Conservation (phyloP, 2,888 invertebrate genomes). For the Drosophila melanosoma region DNA sequence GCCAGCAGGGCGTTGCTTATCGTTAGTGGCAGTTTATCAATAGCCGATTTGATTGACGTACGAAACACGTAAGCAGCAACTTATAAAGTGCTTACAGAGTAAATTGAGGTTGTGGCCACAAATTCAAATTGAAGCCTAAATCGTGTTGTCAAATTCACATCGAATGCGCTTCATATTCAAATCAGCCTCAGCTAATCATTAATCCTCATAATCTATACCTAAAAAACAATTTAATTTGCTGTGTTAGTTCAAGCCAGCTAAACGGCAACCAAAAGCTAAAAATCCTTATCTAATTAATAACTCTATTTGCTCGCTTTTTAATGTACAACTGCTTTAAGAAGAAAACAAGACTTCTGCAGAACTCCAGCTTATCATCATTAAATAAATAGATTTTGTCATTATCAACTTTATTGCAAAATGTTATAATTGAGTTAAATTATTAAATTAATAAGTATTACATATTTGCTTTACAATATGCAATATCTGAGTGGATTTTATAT, state of each 20-base stretch:
- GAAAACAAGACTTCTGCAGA: conserved; percentile 26
- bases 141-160: background rate
- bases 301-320: background rate
- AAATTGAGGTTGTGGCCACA: conserved; percentile 13
- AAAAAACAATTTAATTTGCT: background rate
- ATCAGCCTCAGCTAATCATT: background rate
- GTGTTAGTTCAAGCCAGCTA: background rate
- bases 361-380: conserved; percentile 30
- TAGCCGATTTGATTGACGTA: conserved; percentile 66
- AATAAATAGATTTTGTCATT: conserved; percentile 43
- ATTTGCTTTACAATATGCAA: conserved; percentile 32
- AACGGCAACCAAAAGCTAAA: background rate
- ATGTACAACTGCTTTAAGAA: conserved; percentile 26
- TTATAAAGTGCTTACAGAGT: conserved; percentile 27
- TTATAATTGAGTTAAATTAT: conserved; percentile 65
- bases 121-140: background rate
- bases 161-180: background rate
- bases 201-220: background rate
- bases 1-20: conserved; percentile 48
- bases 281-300: background rate
- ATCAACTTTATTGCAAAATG: conserved; percentile 72
- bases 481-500: conserved; percentile 21
- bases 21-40: conserved; percentile 68
- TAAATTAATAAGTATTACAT: conserved; percentile 47
- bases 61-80: conserved; percentile 59